Evolutionary conservation across 2,797 vertebrate species (phyloP), one percentile per base, ranked within the genome.

Genomic region (Arnoldichthys spilopterus): DNA sequence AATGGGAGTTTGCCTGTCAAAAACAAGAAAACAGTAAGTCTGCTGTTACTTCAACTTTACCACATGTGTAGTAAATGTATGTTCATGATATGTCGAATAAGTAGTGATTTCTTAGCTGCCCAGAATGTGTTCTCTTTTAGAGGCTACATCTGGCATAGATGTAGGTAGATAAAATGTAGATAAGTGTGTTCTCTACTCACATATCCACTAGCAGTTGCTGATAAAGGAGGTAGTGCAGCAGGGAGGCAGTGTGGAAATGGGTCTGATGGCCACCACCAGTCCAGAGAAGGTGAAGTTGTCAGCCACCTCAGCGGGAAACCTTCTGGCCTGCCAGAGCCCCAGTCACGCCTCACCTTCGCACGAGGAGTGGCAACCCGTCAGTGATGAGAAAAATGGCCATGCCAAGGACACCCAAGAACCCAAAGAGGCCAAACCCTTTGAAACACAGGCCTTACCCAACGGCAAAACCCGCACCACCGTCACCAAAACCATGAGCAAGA

Each of bases 1-100:
- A 99, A 99, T 82, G 97, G 97, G 89, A 96, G 94, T 86, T 96
- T 98, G 91, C 96, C 96, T 88, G 91, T 93, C 92, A 97, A 96
- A 91, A 98, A 96, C 91, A 95, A 96, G 92, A 98, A 97, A 96
- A 92, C 95, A 94, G 98, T 99, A 91, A 72, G 85, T 86, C 18
- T 24, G n/a, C 32, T 8, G 8, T 77, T 51, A n/a, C 61, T 13
- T 16, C 13, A 43, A 15, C 51, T 22, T 26, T 64, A 37, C 13
- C 7, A 4, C 32, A 30, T 34, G 1, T 15, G 20, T 28, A 32
- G 47, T 51, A 43, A 43, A 54, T 56, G 26, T 9, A 12, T 20
- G 54, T 24, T 54, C 1, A 1, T 54, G 28, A 26, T 28, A 75
- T 66, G 0, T 20, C 16, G n/a, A 30, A 51, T 22, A 9, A 68